These are phyloP conservation scores for Cheilinus undulatus DNA, from an alignment of 2,113 vertebrate species.

Conservation along the genomic window DNA sequence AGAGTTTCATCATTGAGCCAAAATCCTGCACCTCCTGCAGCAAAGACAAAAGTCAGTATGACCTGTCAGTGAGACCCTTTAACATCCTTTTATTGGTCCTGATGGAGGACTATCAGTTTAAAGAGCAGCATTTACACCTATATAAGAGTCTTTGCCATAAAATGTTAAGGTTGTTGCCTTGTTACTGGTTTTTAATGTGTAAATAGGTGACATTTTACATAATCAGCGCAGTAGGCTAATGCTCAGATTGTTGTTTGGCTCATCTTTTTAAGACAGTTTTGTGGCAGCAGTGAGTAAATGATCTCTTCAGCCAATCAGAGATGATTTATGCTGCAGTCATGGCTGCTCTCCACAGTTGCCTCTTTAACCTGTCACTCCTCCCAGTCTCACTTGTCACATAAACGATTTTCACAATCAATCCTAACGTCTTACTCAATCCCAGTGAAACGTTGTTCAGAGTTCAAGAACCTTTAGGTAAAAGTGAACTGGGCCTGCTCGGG, in stretches of 20 bases:
- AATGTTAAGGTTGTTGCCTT: background rate
- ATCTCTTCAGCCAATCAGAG: conserved; percentile 6
- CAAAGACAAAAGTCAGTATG: background rate
- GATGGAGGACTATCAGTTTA: background rate
- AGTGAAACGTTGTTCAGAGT: background rate
- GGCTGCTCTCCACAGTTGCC: conserved; percentile 8
- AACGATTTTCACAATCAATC: conserved; percentile 25
- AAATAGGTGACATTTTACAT: background rate
- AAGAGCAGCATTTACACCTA: too few relatives aligned
- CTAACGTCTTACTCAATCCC: conserved; percentile 18
- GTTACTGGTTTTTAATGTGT: background rate
- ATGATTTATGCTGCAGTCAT: conserved; percentile 36
- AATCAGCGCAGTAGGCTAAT: background rate
- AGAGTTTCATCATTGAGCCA: background rate
- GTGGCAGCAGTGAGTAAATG: background rate
- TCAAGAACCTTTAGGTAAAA: background rate
- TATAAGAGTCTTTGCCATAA: too few relatives aligned
- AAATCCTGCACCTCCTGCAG: background rate
- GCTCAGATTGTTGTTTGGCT: background rate
- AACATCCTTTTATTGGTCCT: background rate
- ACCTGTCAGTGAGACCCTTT: background rate
- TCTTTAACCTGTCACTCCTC: conserved; percentile 39
- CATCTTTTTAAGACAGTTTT: too few relatives aligned
- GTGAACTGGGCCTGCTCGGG: background rate
- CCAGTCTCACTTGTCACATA: conserved; percentile 26